Conservation (phyloP, 2,113 vertebrate species). For the Chloropsis hardwickii region DNA sequence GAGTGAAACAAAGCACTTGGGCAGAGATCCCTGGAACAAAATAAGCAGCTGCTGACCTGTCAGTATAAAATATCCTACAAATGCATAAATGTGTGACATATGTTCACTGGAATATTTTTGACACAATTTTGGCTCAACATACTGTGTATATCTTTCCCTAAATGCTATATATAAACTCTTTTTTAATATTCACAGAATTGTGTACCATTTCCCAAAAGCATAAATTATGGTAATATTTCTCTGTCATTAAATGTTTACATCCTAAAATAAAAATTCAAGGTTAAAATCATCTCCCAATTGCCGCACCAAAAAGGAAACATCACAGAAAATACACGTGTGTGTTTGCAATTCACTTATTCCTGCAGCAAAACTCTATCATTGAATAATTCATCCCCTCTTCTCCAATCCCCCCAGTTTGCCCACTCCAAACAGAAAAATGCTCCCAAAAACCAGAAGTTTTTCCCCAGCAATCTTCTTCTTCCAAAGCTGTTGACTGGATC, state of each 20-base stretch:
- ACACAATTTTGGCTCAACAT: not conserved
- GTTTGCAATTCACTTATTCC: not conserved
- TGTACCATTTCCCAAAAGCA: conserved; percentile 8
- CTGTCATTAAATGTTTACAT: conserved; percentile 13
- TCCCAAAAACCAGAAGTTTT: not conserved
- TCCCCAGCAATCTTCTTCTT: not conserved
- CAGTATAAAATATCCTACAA: not conserved
- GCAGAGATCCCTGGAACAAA: conserved; percentile 18
- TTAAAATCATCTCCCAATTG: not conserved
- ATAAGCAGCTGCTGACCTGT: conserved; percentile 20
- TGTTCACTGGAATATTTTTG: conserved; percentile 13
- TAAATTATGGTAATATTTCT: not conserved
- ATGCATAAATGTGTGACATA: conserved; percentile 21
- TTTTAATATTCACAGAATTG: conserved; percentile 8
- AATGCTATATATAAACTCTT: not conserved
- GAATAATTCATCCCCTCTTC: conserved; percentile 1
- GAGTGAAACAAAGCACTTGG: not conserved
- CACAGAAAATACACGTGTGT: not conserved
- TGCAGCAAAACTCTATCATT: not conserved
- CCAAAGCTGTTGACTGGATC: not conserved
- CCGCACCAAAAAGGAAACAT: not conserved
- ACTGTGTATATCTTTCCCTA: not conserved
- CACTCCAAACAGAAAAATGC: not conserved
- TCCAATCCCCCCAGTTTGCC: not conserved
- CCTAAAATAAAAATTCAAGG: conserved; percentile 5